Evolutionary conservation across 2,113 vertebrate genomes (phyloP).

Genomic region (Mugil cephalus): DNA sequence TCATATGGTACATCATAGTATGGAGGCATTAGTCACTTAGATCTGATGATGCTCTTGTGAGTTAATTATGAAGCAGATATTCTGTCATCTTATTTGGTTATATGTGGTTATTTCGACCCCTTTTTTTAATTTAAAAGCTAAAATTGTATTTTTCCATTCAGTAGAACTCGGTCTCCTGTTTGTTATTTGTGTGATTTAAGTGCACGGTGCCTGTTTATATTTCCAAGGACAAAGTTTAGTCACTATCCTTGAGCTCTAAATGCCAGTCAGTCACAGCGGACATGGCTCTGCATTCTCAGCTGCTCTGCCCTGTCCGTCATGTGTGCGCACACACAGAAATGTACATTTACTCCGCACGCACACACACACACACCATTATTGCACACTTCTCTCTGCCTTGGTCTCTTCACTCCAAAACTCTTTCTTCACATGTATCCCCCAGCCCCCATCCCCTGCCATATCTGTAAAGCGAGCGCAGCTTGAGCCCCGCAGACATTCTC

Average conservation of each 20-base stretch:
- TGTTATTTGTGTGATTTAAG: not conserved
- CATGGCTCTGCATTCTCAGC: constrained; percentile 71
- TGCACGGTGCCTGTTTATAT: constrained; percentile 14
- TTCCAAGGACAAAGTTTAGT: constrained; percentile 46
- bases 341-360: constrained; percentile 12
- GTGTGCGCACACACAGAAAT: constrained; percentile 19
- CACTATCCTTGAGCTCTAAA: constrained; percentile 35
- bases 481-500: constrained; percentile 65
- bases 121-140: too few species aligned
- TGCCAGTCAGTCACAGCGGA: constrained; percentile 41
- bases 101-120: too few species aligned
- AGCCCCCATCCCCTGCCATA: constrained; percentile 26
- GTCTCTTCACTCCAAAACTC: constrained; percentile 21
- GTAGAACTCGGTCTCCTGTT: too few species aligned
- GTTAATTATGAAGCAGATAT: too few species aligned
- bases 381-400: constrained; percentile 22
- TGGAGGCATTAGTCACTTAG: too few species aligned
- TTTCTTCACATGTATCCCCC: constrained; percentile 36
- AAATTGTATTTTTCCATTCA: too few species aligned
- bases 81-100: too few species aligned
- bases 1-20: too few species aligned
- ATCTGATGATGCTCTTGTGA: too few species aligned
- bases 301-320: constrained; percentile 56
- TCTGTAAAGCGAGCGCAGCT: constrained; percentile 41
- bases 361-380: constrained; percentile 14